These are phyloP conservation scores for Periophthalmodon schlosseri DNA, from an alignment of 2,113 vertebrate genomes.

Conservation along the genomic window DNA sequence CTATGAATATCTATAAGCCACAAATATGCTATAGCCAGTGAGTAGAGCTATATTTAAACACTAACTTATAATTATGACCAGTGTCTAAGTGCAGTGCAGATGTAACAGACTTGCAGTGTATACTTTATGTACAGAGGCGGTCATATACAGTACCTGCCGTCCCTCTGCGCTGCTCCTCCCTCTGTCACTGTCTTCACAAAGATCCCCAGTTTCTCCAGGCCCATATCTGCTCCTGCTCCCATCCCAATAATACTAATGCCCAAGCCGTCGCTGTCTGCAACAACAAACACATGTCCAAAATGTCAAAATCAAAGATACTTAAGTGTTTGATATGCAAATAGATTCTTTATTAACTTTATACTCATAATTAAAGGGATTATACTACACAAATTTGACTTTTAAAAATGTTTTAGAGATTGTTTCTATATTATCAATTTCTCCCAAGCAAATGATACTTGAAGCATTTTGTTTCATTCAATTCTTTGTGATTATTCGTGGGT, in stretches of 20 bases:
- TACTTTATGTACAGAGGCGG: background rate
- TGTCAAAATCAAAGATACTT: background rate
- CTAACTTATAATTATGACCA: background rate
- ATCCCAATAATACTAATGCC: conserved; percentile 98
- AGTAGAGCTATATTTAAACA: background rate
- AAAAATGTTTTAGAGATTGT: too few species aligned
- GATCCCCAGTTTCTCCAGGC: conserved; percentile 95
- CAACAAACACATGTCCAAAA: conserved; percentile 12
- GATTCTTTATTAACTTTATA: too few species aligned
- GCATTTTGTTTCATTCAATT: too few species aligned
- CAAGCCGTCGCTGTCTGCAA: conserved; percentile 86
- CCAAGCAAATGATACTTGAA: too few species aligned
- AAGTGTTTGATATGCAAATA: too few species aligned
- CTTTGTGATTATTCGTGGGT: background rate
- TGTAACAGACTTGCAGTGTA: background rate
- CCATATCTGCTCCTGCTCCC: conserved; percentile 95
- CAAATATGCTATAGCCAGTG: background rate
- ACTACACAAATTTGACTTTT: too few species aligned
- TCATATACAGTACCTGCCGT: conserved; percentile 77
- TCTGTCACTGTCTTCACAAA: conserved; percentile 97
- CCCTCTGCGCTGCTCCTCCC: conserved; percentile 90
- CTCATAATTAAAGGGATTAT: too few species aligned
- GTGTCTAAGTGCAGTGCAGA: background rate
- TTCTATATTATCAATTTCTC: too few species aligned
- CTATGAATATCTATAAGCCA: conserved; percentile 1